A percentile compares a stretch with the other conserved stretches of the same genome.
These are phyloP conservation scores for Rhingia rostrata DNA, from an alignment of 2,888 invertebrate genomes.

Conservation along the genomic window DNA sequence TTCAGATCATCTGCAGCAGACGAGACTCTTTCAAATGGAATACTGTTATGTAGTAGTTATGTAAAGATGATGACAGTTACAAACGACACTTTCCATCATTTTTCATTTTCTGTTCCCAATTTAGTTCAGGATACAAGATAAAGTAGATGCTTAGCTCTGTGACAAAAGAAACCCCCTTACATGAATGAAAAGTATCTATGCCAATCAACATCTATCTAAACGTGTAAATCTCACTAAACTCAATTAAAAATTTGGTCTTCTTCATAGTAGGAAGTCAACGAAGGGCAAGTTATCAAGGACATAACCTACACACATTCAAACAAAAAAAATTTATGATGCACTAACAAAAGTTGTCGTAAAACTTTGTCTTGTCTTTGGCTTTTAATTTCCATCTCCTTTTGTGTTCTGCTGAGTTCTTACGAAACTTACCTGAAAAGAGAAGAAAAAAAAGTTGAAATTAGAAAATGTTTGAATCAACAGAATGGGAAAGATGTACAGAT, in stretches of 20 bases:
- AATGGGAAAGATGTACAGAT: conserved; percentile 1
- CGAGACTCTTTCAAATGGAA: conserved; percentile 1
- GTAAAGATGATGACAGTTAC: conserved; percentile 57
- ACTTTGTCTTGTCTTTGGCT: conserved; percentile 30
- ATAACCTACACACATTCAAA: neutral
- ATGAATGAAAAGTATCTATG: neutral
- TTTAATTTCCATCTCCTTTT: conserved; percentile 11
- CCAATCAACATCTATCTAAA: neutral
- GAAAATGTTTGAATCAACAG: conserved; percentile 20
- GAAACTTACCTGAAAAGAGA: conserved; percentile 69
- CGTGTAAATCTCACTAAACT: conserved; percentile 43
- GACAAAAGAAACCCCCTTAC: neutral
- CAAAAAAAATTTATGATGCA: conserved; percentile 3
- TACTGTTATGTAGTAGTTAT: conserved; percentile 7
- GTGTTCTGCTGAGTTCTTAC: neutral
- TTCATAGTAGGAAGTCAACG: neutral
- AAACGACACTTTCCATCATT: conserved; percentile 39
- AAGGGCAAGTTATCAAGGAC: neutral
- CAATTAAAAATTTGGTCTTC: conserved; percentile 47
- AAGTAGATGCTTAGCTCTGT: neutral
- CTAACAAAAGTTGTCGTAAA: conserved; percentile 35
- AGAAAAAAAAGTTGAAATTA: conserved; percentile 37
- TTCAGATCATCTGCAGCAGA: conserved; percentile 7
- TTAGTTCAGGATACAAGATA: conserved; percentile 13
- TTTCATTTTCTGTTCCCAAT: conserved; percentile 20